Evolutionary conservation across 2,113 vertebrate species (phyloP).

Genomic region (Microcebus jonahi): DNA sequence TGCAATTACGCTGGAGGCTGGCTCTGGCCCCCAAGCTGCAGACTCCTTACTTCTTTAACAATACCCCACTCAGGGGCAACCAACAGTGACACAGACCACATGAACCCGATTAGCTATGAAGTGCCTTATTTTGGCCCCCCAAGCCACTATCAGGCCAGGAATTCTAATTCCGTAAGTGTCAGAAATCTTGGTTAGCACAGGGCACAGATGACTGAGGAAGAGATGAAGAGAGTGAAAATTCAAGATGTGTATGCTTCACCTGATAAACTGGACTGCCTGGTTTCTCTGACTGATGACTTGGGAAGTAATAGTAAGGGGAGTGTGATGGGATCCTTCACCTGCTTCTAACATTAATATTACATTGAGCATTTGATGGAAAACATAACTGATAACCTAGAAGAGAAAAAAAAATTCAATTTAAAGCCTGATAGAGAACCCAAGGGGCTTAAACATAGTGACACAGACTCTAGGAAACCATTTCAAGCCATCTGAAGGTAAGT

Average conservation of each 20-base stretch:
- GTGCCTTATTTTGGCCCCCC: neutral
- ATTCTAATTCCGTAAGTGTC: neutral
- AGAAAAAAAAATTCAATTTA: conserved; percentile 70
- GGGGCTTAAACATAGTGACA: neutral
- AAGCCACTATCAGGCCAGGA: neutral
- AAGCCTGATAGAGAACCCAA: neutral
- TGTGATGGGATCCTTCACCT: conserved; percentile 46
- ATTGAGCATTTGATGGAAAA: conserved; percentile 90
- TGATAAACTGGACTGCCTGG: conserved; percentile 91
- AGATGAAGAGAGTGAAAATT: neutral
- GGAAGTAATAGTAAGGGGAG: conserved; percentile 81
- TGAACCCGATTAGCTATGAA: neutral
- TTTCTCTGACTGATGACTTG: conserved; percentile 83
- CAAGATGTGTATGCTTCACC: conserved; percentile 83
- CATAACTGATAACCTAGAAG: conserved; percentile 83
- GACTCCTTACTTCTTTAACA: neutral
- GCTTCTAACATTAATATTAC: conserved; percentile 92
- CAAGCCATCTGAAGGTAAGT: neutral
- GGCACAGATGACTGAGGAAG: neutral
- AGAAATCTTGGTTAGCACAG: neutral
- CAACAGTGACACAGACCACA: neutral
- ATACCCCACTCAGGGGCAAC: no score
- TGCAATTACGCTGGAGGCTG: neutral
- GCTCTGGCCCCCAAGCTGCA: neutral
- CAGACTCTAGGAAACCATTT: neutral